phyloP scores from a whole-genome alignment of 2,113 vertebrate genomes.

The Lanius collurio region DNA sequence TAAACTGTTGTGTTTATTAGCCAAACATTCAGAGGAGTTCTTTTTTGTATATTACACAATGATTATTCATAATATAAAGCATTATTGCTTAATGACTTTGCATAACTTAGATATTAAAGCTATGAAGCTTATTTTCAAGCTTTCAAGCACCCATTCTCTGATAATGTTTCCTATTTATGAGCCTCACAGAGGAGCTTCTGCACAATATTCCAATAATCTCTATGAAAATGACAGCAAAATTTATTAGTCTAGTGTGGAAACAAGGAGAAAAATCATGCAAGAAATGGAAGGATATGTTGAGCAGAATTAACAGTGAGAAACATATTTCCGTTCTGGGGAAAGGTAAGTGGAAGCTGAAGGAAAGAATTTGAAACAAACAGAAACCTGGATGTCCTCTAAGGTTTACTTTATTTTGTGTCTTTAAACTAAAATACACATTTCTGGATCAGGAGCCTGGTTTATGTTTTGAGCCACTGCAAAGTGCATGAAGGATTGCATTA shows the following conservation, averaged over 20 bases:
- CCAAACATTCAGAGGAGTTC: not conserved
- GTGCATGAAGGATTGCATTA: not conserved
- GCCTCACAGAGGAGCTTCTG: not conserved
- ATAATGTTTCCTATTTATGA: not conserved
- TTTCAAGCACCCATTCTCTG: not conserved
- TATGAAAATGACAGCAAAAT: not conserved
- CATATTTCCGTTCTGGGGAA: not conserved
- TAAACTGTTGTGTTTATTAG: not conserved
- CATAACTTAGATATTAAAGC: not conserved
- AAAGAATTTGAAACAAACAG: not conserved
- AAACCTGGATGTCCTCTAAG: not conserved
- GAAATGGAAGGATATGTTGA: not conserved
- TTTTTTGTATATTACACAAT: not conserved
- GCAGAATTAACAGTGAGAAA: not conserved
- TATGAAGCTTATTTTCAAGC: not conserved
- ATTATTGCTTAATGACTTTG: conserved; percentile 5
- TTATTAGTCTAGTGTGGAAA: not conserved
- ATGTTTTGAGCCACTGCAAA: not conserved
- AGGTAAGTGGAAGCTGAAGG: not conserved
- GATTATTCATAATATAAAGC: not conserved
- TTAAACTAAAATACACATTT: conserved; percentile 4
- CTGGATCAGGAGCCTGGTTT: not conserved
- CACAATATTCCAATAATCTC: not conserved
- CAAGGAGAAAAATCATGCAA: not conserved
- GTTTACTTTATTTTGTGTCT: not conserved